These are phyloP conservation scores for Triplophysa bombifrons DNA, from an alignment of 2,797 vertebrate genomes.

Conservation along the genomic window DNA sequence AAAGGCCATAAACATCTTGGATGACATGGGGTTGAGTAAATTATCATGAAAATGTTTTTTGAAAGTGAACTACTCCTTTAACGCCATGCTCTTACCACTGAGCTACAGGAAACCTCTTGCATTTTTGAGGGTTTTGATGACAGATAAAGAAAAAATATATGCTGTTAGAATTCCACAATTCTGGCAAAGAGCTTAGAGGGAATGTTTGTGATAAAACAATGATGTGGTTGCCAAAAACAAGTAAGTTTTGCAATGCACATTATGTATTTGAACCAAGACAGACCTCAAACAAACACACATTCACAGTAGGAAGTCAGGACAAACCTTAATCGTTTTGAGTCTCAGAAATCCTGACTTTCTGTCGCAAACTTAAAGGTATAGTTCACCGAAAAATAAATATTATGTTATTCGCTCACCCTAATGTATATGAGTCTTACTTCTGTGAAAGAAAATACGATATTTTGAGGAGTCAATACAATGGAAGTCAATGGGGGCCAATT, in stretches of 20 bases:
- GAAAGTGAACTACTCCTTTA: no score
- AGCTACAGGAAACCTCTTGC: not conserved
- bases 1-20: no score
- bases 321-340: not conserved
- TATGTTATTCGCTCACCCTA: no score
- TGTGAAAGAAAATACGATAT: no score
- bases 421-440: no score
- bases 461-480: no score
- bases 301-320: constrained; percentile 32
- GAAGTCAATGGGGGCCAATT: no score
- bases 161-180: constrained; percentile 25
- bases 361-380: not conserved
- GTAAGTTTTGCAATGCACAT: not conserved
- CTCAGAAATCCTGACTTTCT: constrained; percentile 9
- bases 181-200: constrained; percentile 12
- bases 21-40: no score
- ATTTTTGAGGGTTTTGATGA: constrained; percentile 3
- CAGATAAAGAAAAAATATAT: not conserved
- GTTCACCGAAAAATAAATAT: no score
- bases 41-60: no score
- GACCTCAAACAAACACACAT: constrained; percentile 38
- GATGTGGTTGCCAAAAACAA: no score
- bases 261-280: constrained; percentile 29
- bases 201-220: constrained; percentile 13
- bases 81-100: no score